Base-by-base conservation (phyloP, 2,797 vertebrate species). In the Dermochelys coriacea region DNA sequence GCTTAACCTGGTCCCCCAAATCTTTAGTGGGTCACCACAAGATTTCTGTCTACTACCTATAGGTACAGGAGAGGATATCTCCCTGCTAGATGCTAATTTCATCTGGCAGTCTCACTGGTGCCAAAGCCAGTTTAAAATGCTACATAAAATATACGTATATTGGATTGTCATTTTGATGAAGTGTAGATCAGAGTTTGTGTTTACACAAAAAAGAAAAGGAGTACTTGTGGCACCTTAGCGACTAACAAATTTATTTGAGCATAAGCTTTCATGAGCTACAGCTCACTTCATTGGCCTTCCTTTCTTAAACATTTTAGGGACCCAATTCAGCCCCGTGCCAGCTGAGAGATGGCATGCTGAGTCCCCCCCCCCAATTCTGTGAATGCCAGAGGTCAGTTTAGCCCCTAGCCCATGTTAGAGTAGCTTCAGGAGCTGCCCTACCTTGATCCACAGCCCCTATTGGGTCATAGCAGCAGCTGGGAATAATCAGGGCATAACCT, bases 111-210 rank as follows among this genome's bases (percentile, higher is more conserved):
- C 87, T 88, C 3, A 9, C 3, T 23, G 54, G 64, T 83, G 57
- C 64, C 83, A 59, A 19, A 81, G 21, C 0, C 2, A 61, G 51
- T 0, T 59, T 74, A 50, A 91, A 92, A 61, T 2, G 16, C 18
- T 85, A 75, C 0, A 0, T 37, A 12, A 77, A 29, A 49, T 49
- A 18, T 5, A 77, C 29, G 8, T 49, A 45, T 77, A 29, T 49
- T 77, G 74, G 77, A 49, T 49, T 21, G 27, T 59, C 29, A 55
- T 29, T 16, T 41, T 19, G 18, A 27, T 12, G 23, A 74, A 68
- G 51, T 12, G 12, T 25, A 8, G 45, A 75, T 12, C 74, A 77
- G 27, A 29, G 45, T 14, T 77, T 45, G 14, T 27, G 29, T 77
- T 77, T 47, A 12, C 0, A 0, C 50, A 49, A n/a, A n/a, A n/a